Evolutionary conservation across 1,140 invertebrate genomes (phyloP).

Genomic region (Laupala kohalensis): DNA sequence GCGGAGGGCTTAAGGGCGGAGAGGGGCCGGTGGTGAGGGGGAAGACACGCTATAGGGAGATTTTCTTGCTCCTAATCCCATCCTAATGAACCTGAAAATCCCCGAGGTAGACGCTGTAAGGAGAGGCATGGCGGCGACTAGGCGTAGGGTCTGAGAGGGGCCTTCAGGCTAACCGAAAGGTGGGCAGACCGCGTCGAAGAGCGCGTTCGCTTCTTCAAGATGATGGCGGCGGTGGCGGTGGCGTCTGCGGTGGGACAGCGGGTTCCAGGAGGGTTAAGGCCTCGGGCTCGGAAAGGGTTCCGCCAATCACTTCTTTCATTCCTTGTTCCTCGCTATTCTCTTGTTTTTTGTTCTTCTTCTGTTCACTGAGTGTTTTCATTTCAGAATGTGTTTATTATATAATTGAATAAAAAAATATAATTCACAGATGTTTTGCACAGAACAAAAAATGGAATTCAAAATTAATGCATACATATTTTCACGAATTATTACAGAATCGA

Average conservation of each 20-base stretch:
- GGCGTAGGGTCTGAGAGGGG: neutral
- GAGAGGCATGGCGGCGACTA: neutral
- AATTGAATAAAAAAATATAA: too few species aligned
- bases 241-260: neutral
- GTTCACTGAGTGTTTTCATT: too few species aligned
- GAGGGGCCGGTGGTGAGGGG: neutral
- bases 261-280: too few species aligned
- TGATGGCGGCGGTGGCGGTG: neutral
- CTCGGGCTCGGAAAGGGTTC: too few species aligned
- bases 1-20: conserved; percentile 5
- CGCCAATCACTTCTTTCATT: too few species aligned
- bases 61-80: conserved; percentile 12
- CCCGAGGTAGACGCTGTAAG: neutral
- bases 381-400: too few species aligned
- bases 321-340: too few species aligned
- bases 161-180: neutral
- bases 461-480: too few species aligned
- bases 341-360: too few species aligned
- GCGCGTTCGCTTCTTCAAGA: neutral
- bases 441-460: too few species aligned
- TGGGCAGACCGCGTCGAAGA: neutral
- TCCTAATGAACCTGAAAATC: conserved; percentile 14
- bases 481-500: too few species aligned
- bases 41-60: conserved; percentile 1
- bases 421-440: too few species aligned